These are phyloP conservation scores for Bellardia bayeri DNA, from an alignment of 2,888 invertebrate species.

Conservation along the genomic window DNA sequence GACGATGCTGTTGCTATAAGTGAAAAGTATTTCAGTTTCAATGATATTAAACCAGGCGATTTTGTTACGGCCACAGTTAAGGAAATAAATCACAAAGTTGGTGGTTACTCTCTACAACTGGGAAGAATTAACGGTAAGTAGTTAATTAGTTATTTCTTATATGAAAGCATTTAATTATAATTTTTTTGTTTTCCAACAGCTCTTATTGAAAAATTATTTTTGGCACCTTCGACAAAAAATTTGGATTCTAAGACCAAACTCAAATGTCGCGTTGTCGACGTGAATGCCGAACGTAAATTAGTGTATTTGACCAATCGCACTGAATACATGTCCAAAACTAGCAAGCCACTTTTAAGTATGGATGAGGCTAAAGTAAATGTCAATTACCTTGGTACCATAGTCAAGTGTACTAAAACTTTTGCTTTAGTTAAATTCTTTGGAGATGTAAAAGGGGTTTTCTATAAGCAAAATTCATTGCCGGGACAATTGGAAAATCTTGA, in stretches of 20 bases:
- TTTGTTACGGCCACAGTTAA: slow-evolving; percentile 85
- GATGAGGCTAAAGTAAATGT: slow-evolving; percentile 85
- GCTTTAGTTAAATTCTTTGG: slow-evolving; percentile 83
- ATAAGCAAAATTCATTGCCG: slow-evolving; percentile 76
- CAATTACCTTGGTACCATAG: slow-evolving; percentile 81
- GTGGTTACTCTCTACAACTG: slow-evolving; percentile 85
- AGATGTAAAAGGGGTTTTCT: slow-evolving; percentile 83
- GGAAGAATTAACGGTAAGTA: slow-evolving; percentile 85
- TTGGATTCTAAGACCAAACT: slow-evolving; percentile 86
- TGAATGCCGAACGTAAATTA: slow-evolving; percentile 84
- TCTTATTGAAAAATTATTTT: slow-evolving; percentile 86
- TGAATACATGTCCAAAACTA: slow-evolving; percentile 86
- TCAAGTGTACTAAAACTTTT: slow-evolving; percentile 78
- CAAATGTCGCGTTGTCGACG: slow-evolving; percentile 86
- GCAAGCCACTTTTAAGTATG: slow-evolving; percentile 85
- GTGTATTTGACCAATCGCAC: slow-evolving; percentile 88
- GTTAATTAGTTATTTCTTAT: not conserved
- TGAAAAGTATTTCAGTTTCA: slow-evolving; percentile 86
- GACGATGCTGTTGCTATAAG: slow-evolving; percentile 86
- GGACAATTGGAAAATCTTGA: slow-evolving; percentile 74
- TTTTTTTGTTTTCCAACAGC: slow-evolving; percentile 81
- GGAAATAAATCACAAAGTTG: slow-evolving; percentile 84
- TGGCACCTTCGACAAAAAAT: slow-evolving; percentile 85
- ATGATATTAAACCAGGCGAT: slow-evolving; percentile 86
- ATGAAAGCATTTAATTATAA: not conserved